Evolutionary conservation across 2,113 vertebrate genomes (phyloP).

Genomic region (Mus spicilegus): DNA sequence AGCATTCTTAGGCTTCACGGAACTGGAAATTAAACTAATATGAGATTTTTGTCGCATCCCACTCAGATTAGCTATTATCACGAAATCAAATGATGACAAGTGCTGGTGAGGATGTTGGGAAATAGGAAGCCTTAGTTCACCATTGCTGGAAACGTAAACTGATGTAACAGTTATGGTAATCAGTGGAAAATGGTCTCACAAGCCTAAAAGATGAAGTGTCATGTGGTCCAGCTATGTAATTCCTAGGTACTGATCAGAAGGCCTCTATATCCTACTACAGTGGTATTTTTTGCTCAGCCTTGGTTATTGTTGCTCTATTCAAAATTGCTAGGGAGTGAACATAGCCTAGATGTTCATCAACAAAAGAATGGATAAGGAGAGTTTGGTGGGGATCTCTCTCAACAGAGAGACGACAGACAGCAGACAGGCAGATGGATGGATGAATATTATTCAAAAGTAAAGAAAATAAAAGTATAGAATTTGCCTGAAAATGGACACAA

Average conservation of each 20-base stretch:
- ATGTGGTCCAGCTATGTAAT: background rate
- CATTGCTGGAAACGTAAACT: too few relatives aligned
- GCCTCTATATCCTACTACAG: background rate
- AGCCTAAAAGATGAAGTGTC: background rate
- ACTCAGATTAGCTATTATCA: background rate
- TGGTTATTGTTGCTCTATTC: background rate
- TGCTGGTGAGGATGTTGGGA: background rate
- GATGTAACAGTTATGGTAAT: too few relatives aligned
- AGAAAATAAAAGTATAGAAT: background rate
- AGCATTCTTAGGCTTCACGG: background rate
- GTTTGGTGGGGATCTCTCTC: background rate
- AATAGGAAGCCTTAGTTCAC: background rate
- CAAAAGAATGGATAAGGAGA: background rate
- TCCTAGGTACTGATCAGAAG: background rate
- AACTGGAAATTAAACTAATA: background rate
- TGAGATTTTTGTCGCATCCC: background rate
- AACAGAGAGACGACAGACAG: background rate
- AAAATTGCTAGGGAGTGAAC: background rate
- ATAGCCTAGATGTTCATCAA: background rate
- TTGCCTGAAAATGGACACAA: too few relatives aligned
- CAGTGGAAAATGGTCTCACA: too few relatives aligned
- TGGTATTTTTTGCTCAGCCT: background rate
- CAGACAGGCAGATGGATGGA: background rate
- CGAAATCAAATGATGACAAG: background rate
- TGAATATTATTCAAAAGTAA: background rate